Base-by-base conservation (phyloP, 2,113 vertebrate species). In the Aythya baeri region DNA sequence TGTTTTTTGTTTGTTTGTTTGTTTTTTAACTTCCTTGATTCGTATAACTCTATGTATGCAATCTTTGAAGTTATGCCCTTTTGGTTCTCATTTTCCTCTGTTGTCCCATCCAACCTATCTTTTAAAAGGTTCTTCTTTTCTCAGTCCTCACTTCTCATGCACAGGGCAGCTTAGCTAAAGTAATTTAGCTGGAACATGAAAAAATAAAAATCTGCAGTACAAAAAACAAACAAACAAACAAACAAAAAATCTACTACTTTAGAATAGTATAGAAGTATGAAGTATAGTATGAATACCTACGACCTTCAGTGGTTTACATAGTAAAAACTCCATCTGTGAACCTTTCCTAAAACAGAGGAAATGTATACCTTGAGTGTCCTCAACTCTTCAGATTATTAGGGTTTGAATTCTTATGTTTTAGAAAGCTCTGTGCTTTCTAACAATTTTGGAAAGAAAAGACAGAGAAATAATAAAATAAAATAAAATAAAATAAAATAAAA, bases 61-160 rank as follows among this genome's bases (percentile, higher is more conserved):
- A 4, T 29, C 7, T 70, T 21, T 32, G 5, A 59, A 7, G 9
- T 17, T 31, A 32, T 1, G 7, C 0, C 22, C 7, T 70, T 25
- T 44, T 44, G 49, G 23, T 65, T 73, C 14, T 80, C 31, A 34
- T 5, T 41, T 50, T 76, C 23, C 6, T 46, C 8, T 44, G 2
- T 2, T 50, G 21, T 57, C 3, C 68, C 26, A 36, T 43, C 25
- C 68, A 58, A 23, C 16, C 21, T 52, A 3, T 43, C 25, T 83
- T 9, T 76, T 63, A 18, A 76, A 66, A 55, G 1, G 0, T 32
- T 83, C 2, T 75, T 59, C 8, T 75, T 73, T 77, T 66, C 25
- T 78, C 14, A 49, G 32, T 29, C 41, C 8, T 87, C 41, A 23
- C 20, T 74, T 82, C 12, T 16, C 34, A 14, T 17, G 38, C 23